Evolutionary conservation across 2,888 invertebrate genomes (phyloP).

Genomic region (Lordiphosa fenestrarum): DNA sequence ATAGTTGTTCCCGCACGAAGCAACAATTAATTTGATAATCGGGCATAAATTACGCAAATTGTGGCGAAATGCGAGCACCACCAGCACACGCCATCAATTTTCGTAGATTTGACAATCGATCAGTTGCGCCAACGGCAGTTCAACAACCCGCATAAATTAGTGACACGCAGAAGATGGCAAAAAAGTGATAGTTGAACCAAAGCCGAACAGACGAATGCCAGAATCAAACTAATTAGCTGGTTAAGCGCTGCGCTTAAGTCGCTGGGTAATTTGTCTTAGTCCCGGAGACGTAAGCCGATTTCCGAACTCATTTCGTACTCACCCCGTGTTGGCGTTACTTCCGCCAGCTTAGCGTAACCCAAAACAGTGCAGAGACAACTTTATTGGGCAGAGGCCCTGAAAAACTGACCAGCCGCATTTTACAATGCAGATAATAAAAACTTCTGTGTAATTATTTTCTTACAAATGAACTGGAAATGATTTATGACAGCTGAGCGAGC

Average conservation of each 20-base stretch:
- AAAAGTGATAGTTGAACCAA: constrained; percentile 56
- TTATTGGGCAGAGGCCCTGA: constrained; percentile 60
- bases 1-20: constrained; percentile 13
- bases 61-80: constrained; percentile 47
- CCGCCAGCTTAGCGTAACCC: constrained; percentile 46
- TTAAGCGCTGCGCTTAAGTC: constrained; percentile 29
- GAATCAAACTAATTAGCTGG: constrained; percentile 51
- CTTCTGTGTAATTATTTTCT: constrained; percentile 59
- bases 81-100: constrained; percentile 47
- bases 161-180: constrained; percentile 32
- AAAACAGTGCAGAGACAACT: constrained; percentile 40
- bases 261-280: constrained; percentile 26
- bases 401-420: constrained; percentile 37
- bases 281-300: neutral
- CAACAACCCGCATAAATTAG: constrained; percentile 64
- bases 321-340: constrained; percentile 32
- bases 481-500: constrained; percentile 65
- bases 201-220: constrained; percentile 17
- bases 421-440: constrained; percentile 24
- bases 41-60: constrained; percentile 41
- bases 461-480: constrained; percentile 67
- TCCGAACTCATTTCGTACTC: constrained; percentile 14
- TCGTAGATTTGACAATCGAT: constrained; percentile 49
- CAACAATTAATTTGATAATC: constrained; percentile 50
- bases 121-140: constrained; percentile 47